phyloP scores from a whole-genome alignment of 2,113 vertebrate genomes.

The Morone chrysops region DNA sequence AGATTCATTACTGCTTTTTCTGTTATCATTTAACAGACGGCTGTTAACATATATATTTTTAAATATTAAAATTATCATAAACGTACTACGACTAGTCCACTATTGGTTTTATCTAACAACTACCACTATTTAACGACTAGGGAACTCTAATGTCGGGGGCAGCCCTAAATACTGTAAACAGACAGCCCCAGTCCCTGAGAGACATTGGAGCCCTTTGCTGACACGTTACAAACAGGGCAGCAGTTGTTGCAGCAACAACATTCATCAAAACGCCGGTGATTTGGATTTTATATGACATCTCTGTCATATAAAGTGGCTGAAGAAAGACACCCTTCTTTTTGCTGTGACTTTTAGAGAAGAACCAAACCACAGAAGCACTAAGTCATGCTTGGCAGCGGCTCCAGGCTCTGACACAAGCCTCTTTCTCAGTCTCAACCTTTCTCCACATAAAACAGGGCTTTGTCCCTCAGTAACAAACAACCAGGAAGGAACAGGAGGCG shows the following conservation, averaged over 20 bases:
- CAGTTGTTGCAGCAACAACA: not conserved
- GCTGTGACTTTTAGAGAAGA: conserved; percentile 48
- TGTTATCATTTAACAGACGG: too few species aligned
- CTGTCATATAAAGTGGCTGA: not conserved
- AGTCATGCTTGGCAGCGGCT: conserved; percentile 65
- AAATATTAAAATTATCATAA: too few species aligned
- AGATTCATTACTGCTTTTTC: too few species aligned
- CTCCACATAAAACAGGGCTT: conserved; percentile 76
- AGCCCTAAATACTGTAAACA: not conserved
- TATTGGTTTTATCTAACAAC: too few species aligned
- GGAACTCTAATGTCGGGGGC: too few species aligned
- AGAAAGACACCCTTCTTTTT: conserved; percentile 31
- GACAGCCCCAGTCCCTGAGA: not conserved
- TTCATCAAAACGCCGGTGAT: not conserved
- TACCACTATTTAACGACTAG: too few species aligned
- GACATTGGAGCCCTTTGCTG: not conserved
- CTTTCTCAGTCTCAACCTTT: conserved; percentile 70
- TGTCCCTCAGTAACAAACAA: conserved; percentile 77
- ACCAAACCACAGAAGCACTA: conserved; percentile 56
- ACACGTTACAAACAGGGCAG: not conserved
- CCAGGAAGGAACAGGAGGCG: conserved; percentile 73
- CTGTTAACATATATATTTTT: too few species aligned
- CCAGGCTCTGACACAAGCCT: conserved; percentile 69
- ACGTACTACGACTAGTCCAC: too few species aligned
- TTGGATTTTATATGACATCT: not conserved